These are phyloP conservation scores for Tachina lurida DNA, from an alignment of 2,888 invertebrate species.

Conservation along the genomic window DNA sequence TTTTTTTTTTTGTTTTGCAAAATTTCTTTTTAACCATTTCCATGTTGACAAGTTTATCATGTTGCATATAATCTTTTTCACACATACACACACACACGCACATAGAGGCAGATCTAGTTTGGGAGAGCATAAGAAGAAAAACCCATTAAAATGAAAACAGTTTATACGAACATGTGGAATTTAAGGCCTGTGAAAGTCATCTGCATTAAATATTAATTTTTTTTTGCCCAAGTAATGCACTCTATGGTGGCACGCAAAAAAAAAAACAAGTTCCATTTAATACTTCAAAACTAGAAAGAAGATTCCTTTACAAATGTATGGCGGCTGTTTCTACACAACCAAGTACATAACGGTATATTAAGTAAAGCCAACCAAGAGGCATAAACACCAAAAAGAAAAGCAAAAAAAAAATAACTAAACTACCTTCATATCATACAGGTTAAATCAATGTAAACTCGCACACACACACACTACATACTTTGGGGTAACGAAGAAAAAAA, in stretches of 20 bases:
- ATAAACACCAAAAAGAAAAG: not conserved
- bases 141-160: slow-evolving; percentile 65
- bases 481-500: not conserved
- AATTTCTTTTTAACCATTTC: slow-evolving; percentile 50
- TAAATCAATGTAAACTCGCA: slow-evolving; percentile 55
- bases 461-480: slow-evolving; percentile 5
- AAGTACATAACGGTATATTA: slow-evolving; percentile 67
- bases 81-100: not conserved
- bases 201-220: slow-evolving; percentile 35
- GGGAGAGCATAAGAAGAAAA: slow-evolving; percentile 30
- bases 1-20: not conserved
- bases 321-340: slow-evolving; percentile 22
- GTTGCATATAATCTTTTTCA: slow-evolving; percentile 62
- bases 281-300: slow-evolving; percentile 43
- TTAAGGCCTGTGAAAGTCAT: slow-evolving; percentile 70
- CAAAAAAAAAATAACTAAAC: slow-evolving; percentile 56
- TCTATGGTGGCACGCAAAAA: slow-evolving; percentile 4
- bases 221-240: slow-evolving; percentile 33
- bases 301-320: slow-evolving; percentile 50
- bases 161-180: slow-evolving; percentile 55
- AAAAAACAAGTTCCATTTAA: slow-evolving; percentile 56
- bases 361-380: slow-evolving; percentile 24
- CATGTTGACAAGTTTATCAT: slow-evolving; percentile 70
- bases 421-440: slow-evolving; percentile 69
- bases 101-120: slow-evolving; percentile 55